Evolutionary conservation across 2,113 vertebrate genomes (phyloP), one percentile per base, ranked within the genome.

Genomic region (Xenopus laevis): DNA sequence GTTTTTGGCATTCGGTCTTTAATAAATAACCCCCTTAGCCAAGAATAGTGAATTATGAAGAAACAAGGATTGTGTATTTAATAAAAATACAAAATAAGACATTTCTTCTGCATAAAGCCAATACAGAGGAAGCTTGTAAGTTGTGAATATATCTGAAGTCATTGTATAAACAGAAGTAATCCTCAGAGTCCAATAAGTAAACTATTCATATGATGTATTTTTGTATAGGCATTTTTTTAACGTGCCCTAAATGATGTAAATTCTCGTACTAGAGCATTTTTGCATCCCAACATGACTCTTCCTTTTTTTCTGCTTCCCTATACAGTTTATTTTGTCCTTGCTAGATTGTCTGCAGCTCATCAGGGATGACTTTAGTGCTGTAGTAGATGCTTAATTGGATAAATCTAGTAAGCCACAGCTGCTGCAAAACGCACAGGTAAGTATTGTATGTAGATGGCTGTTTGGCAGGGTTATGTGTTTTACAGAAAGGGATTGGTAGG

Each of bases 361-460:
- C 46, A 68, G 47, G 65, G 65, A 68, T 68, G 65, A 68, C 65
- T 68, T 68, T 68, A 68, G 65, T 68, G 65, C 65, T 68, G 65
- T 68, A 68, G 65, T 53, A 52, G 20, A 68, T 50, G 65, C 65
- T 68, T 68, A 68, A 68, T 6, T 68, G 46, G 65, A 68, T 68
- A 52, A 68, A 68, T 68, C 65, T 68, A 68, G 65, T 68, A 68
- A 68, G 47, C 65, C 40, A 68, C 65, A 16, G 44, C 65, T 53
- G 21, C 65, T 27, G 21, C 20, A 52, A 67, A 50, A 52, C 30
- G 10, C 13, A 16, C 65, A 68, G 65, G 65, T 68, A 68, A 52
- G 65, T 68, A 68, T 68, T 53, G 65, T 52, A 68, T 68, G 65
- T 3, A 68, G 65, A 27, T 68, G 65, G 46, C 18, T 53, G 55